These are phyloP conservation scores for Cryptotis parvus DNA, from an alignment of 2,113 vertebrate species.

Conservation along the genomic window DNA sequence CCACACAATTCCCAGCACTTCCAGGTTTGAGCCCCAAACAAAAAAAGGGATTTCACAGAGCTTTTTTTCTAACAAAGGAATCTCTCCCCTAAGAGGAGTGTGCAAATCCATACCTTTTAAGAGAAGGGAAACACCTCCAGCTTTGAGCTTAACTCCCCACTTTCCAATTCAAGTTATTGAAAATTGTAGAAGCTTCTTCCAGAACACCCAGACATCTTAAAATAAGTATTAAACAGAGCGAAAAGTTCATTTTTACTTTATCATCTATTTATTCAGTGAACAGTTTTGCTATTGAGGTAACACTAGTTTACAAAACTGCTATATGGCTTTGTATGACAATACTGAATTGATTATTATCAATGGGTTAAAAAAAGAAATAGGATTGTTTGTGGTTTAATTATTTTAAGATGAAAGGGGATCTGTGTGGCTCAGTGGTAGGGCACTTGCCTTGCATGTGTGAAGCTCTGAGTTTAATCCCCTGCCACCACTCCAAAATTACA, in stretches of 20 bases:
- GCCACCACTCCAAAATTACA: neutral
- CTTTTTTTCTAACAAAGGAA: neutral
- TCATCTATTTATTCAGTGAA: no score
- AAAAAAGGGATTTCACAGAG: neutral
- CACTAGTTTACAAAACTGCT: no score
- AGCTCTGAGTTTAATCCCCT: no score
- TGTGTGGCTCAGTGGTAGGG: no score
- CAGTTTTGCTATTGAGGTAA: no score
- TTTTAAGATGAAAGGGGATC: neutral
- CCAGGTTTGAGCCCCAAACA: no score
- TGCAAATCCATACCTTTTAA: slow-evolving; percentile 8
- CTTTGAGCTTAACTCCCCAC: neutral
- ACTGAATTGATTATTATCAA: no score
- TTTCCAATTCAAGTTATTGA: slow-evolving; percentile 43
- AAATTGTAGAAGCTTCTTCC: neutral
- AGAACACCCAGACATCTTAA: neutral
- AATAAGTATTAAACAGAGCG: neutral
- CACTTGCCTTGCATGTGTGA: no score
- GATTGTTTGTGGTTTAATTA: neutral
- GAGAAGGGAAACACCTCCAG: neutral
- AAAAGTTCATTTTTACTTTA: neutral
- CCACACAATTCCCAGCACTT: no score
- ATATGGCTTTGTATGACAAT: no score
- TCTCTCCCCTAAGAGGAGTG: neutral
- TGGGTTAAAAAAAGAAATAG: neutral